Percentiles rank a stretch among this genome's conserved stretches.
phyloP scores from a whole-genome alignment of 2,888 invertebrate genomes.

The Lomographa bimaculata region DNA sequence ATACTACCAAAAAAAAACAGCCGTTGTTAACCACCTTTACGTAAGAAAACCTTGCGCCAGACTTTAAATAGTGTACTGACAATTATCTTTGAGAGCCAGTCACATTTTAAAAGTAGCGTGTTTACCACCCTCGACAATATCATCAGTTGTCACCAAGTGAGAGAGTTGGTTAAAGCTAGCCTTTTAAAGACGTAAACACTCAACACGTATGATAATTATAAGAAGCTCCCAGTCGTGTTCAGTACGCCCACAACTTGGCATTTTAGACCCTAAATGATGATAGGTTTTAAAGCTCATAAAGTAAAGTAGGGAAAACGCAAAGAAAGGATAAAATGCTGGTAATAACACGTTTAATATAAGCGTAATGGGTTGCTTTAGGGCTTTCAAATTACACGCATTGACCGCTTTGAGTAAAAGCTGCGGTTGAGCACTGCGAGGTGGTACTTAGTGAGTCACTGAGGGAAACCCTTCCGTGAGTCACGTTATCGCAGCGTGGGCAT shows the following conservation, averaged over 20 bases:
- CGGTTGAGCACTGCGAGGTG: slow-evolving; percentile 37
- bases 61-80: too few relatives aligned
- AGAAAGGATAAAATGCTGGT: slow-evolving; percentile 8
- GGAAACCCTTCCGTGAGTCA: slow-evolving; percentile 82
- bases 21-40: too few relatives aligned
- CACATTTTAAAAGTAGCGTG: too few relatives aligned
- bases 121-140: too few relatives aligned
- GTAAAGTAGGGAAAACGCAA: slow-evolving; percentile 12
- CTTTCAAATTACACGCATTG: slow-evolving; percentile 29
- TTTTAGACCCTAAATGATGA: slow-evolving; percentile 11
- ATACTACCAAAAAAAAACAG: too few relatives aligned
- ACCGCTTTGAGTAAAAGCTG: slow-evolving; percentile 31
- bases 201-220: too few relatives aligned
- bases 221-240: too few relatives aligned
- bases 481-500: slow-evolving; percentile 63
- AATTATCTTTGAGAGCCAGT: too few relatives aligned
- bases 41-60: too few relatives aligned
- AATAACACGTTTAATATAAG: slow-evolving; percentile 23
- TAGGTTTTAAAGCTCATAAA: slow-evolving; percentile 9
- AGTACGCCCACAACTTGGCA: slow-evolving; percentile 10
- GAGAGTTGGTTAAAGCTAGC: too few relatives aligned
- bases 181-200: too few relatives aligned
- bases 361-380: slow-evolving; percentile 27
- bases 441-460: slow-evolving; percentile 65
- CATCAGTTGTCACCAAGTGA: too few relatives aligned